Evolutionary conservation across 2,888 invertebrate species (phyloP), one percentile per base, ranked within the genome.

Genomic region (Pharmacophagus antenor): DNA sequence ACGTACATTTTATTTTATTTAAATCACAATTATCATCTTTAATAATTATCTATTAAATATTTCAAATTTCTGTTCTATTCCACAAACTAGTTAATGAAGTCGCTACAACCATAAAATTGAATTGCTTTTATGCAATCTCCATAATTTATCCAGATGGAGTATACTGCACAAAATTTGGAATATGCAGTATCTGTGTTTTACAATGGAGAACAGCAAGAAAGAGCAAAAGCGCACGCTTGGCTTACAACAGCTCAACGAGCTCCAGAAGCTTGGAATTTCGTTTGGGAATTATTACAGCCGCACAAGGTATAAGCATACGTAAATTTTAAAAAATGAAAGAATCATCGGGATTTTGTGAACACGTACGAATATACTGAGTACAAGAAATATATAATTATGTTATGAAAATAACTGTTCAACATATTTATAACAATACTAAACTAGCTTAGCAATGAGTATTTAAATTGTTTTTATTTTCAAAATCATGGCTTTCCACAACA

Each of bases 241-340:
- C 92, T 98, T 48, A 95, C 96, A 42, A 92, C 94, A 67, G 96
- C 96, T 12, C 98, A 98, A 83, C 92, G 94, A 66, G 97, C 96
- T 22, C 93, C 94, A 1, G 95, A 96, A 80, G 98, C 98, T 27
- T 98, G 98, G 98, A 94, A 94, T 70, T 97, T 98, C 81, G 94
- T 96, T 6, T 98, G 98, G 98, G 95, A 96, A 65, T 92, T 98
- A 25, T 92, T 98, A 69, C 94, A 94, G 75, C 94, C 95, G 8
- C 93, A 93, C 68, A 96, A 96, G 92, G 97, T 97, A 88, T 20
- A 8, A n/a, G 15, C n/a, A n/a, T n/a, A n/a, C n/a, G n/a, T n/a
- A n/a, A n/a, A n/a, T n/a, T n/a, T n/a, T n/a, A n/a, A n/a, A n/a
- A n/a, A n/a, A n/a, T n/a, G n/a, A n/a, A n/a, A n/a, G n/a, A n/a